Base-by-base conservation (phyloP, 30 jellyfish, hydroid and myxozoan species). In the Turritopsis rubra region DNA sequence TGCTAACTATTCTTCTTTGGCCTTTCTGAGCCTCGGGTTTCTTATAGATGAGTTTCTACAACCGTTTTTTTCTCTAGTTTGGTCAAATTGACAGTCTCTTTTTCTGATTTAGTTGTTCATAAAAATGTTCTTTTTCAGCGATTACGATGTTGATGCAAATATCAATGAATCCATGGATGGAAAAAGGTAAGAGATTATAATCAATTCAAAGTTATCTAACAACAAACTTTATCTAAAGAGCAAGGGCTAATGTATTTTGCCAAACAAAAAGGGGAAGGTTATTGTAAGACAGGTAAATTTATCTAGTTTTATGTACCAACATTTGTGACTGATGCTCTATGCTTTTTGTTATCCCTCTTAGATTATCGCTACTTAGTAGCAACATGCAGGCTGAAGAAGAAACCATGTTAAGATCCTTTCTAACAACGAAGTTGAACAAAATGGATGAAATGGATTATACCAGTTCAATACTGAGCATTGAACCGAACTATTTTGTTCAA, bases 381-480 rank as follows among this genome's bases (percentile, higher is more conserved):
- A 94, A 88, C 79, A 77, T 94, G 71, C 95, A 89, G 52, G 97
- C 96, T 13, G 99, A 94, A 41, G 79, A 73, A 31, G 99, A 94
- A 54, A 89, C 96, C 5, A 52, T 79, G 60, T 80, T 94, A 65
- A 85, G 99, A 19, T 86, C 97, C 73, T 84, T 85, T 52, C 88
- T 94, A 18, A 78, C 88, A 83, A 72, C 76, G 24, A 75, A 78
- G 52, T 28, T 75, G 80, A 83, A 53, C 31, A 75, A 20, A 52
- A 27, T 54, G 16, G 84, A 80, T 9, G 70, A 29, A 53, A 25
- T 80, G 52, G 28, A 52, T 65, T 21, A 65, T 16, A 22, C 60
- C 24, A 80, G 87, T 80, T 75, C 28, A 80, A 76, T 80, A 65
- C n/a, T 80, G 26, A 21, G 30, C 1, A 30, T 80, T 65, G 87